phyloP scores from a whole-genome alignment of 37 sponge, comb jelly and placozoan species.

The Petrosia ficiformis region DNA sequence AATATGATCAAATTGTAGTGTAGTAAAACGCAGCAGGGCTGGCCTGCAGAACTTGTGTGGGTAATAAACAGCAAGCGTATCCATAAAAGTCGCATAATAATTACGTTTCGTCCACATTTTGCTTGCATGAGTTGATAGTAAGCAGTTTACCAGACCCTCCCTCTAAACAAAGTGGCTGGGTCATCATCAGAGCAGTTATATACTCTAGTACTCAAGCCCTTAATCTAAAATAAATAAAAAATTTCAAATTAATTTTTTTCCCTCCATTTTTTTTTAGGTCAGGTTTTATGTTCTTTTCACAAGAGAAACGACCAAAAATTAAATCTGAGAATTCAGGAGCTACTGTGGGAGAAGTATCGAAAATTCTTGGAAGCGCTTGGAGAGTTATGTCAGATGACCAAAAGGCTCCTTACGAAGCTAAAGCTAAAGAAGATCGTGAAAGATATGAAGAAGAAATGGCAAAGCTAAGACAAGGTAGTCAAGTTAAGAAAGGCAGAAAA shows the following conservation, averaged over 20 bases:
- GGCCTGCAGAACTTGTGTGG: too few species aligned
- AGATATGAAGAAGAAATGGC: constrained; percentile 76
- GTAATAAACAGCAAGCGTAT: too few species aligned
- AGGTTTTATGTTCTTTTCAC: constrained; percentile 77
- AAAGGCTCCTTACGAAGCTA: constrained; percentile 61
- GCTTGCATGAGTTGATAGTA: too few species aligned
- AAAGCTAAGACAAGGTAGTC: constrained; percentile 11
- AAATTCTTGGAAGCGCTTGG: constrained; percentile 81
- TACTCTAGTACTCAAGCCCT: too few species aligned
- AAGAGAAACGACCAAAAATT: constrained; percentile 52
- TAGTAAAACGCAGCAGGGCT: too few species aligned
- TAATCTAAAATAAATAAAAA: too few species aligned
- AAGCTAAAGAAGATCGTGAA: constrained; percentile 58
- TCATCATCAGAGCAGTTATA: too few species aligned
- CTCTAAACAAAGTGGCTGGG: too few species aligned
- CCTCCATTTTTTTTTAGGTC: constrained; percentile 39
- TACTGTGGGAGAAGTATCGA: constrained; percentile 72
- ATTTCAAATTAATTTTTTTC: not conserved
- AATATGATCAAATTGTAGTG: too few species aligned
- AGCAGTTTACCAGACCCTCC: too few species aligned
- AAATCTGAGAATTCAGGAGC: constrained; percentile 43
- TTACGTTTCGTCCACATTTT: too few species aligned
- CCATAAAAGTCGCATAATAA: too few species aligned
- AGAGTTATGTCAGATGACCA: constrained; percentile 43
- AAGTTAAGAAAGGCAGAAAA: not conserved